Evolutionary conservation across 1,140 invertebrate genomes (phyloP).

Genomic region (Coenobita brevimanus): DNA sequence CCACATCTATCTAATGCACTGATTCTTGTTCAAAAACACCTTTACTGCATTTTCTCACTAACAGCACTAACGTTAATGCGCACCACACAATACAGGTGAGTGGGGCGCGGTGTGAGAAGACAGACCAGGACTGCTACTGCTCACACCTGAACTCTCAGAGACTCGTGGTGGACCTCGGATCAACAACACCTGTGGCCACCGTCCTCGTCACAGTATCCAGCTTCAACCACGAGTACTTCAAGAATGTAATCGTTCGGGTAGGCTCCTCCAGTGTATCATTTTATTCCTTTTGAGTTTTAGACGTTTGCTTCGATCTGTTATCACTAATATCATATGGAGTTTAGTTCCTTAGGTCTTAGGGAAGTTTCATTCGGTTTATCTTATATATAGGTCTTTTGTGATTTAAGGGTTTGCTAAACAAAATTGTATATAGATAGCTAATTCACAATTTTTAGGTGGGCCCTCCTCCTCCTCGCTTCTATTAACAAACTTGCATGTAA

Average conservation of each 20-base stretch:
- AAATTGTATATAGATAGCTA: no score
- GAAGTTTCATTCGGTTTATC: not conserved
- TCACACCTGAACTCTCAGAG: not conserved
- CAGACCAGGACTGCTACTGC: not conserved
- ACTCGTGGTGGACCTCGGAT: not conserved
- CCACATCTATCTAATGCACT: no score
- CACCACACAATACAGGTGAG: no score
- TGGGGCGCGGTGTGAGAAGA: not conserved
- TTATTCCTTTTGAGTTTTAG: not conserved
- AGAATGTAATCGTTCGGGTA: conserved; percentile 4
- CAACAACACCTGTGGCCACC: not conserved
- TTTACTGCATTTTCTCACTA: no score
- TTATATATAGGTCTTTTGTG: no score
- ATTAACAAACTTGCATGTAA: no score
- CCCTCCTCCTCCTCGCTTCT: no score
- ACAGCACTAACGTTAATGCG: no score
- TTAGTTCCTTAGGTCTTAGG: not conserved
- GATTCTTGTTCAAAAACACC: no score
- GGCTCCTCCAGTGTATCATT: not conserved
- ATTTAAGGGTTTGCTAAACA: no score
- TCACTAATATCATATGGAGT: not conserved
- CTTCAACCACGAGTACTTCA: conserved; percentile 8
- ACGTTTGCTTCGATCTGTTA: not conserved
- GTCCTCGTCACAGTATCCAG: conserved; percentile 14
- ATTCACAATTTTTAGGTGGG: no score